These are phyloP conservation scores for Grallaria varia DNA, from an alignment of 2,113 vertebrate species.

Conservation along the genomic window DNA sequence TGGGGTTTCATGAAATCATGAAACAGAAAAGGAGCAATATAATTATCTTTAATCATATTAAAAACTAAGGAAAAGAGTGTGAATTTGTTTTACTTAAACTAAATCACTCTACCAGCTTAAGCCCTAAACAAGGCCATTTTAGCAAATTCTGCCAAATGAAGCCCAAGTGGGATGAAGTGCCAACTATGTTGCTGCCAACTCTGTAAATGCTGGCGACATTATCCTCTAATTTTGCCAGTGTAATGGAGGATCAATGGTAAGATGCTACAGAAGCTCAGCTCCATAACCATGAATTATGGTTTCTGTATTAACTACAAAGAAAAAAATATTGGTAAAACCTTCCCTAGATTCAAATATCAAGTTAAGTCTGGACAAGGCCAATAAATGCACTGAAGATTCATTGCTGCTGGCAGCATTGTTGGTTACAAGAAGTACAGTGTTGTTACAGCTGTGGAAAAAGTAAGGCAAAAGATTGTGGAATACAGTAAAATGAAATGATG, in stretches of 20 bases:
- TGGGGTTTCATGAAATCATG: not conserved
- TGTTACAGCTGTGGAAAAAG: not conserved
- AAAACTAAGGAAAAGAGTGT: not conserved
- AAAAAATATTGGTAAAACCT: slow-evolving; percentile 60
- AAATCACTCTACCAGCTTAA: slow-evolving; percentile 10
- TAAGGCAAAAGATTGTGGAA: not conserved
- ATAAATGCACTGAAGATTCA: slow-evolving; percentile 40
- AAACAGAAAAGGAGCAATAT: not conserved
- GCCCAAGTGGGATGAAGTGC: slow-evolving; percentile 41
- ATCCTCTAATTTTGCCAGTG: slow-evolving; percentile 68
- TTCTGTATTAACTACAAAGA: slow-evolving; percentile 66
- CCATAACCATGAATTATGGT: slow-evolving; percentile 71
- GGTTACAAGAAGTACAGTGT: not conserved
- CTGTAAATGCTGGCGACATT: slow-evolving; percentile 56
- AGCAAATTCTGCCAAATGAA: slow-evolving; percentile 59
- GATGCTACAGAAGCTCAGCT: slow-evolving; percentile 59
- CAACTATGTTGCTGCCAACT: slow-evolving; percentile 63
- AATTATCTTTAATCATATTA: not conserved
- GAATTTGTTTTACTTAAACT: slow-evolving; percentile 33
- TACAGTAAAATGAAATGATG: not conserved
- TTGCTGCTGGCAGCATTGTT: not conserved
- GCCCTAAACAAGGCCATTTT: slow-evolving; percentile 43
- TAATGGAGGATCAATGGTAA: slow-evolving; percentile 71
- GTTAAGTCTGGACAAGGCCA: slow-evolving; percentile 27
- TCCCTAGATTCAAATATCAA: slow-evolving; percentile 62